Conservation (phyloP, 1,140 invertebrate genomes). For the Aphidius ervi region DNA sequence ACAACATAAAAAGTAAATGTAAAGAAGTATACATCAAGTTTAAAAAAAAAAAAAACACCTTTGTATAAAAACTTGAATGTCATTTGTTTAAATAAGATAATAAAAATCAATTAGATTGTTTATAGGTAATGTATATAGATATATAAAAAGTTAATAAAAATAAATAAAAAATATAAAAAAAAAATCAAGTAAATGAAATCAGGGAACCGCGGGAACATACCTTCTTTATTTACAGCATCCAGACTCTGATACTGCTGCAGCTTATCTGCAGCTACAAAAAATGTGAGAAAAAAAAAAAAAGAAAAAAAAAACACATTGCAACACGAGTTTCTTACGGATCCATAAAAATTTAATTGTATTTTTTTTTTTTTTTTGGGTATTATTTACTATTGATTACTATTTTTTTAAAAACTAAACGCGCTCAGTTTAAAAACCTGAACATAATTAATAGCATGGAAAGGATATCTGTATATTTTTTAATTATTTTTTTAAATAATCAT, state of each 20-base stretch:
- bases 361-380: not conserved
- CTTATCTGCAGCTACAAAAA: constrained; percentile 56
- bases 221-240: constrained; percentile 61
- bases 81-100: too few relatives aligned
- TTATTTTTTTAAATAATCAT: too few relatives aligned
- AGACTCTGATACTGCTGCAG: constrained; percentile 60
- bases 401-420: not conserved
- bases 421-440: too few relatives aligned
- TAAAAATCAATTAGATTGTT: too few relatives aligned
- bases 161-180: constrained; percentile 1
- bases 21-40: not conserved
- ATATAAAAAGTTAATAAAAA: not conserved
- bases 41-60: not conserved
- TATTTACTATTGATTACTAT: not conserved
- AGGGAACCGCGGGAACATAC: constrained; percentile 44
- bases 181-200: not conserved
- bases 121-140: too few relatives aligned
- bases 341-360: not conserved
- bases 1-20: not conserved
- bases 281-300: constrained; percentile 38
- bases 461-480: too few relatives aligned
- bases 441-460: too few relatives aligned
- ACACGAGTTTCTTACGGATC: constrained; percentile 2
- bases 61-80: not conserved
- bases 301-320: constrained; percentile 38